phyloP scores from a whole-genome alignment of 2,888 invertebrate genomes.

The Euplagia quadripunctaria region DNA sequence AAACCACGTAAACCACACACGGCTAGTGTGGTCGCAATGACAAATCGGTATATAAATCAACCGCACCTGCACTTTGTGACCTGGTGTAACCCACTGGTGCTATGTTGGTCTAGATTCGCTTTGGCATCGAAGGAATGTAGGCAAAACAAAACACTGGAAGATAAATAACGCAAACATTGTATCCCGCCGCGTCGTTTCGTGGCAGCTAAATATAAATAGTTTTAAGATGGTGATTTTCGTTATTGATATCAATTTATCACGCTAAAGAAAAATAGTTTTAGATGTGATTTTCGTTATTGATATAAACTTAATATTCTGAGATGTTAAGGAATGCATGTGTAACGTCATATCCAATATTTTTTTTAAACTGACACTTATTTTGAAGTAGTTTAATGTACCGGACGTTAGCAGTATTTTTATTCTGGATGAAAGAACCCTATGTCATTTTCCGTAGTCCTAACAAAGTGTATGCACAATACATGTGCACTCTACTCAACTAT shows the following conservation, averaged over 20 bases:
- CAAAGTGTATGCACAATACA: too few relatives aligned
- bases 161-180: background rate
- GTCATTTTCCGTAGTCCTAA: too few relatives aligned
- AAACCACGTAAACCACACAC: constrained; percentile 22
- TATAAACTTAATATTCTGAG: background rate
- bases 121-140: constrained; percentile 13
- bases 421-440: too few relatives aligned
- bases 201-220: too few relatives aligned
- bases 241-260: too few relatives aligned
- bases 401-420: too few relatives aligned
- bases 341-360: background rate
- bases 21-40: constrained; percentile 50
- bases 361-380: too few relatives aligned
- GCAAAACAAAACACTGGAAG: background rate
- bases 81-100: constrained; percentile 25
- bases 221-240: too few relatives aligned
- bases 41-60: constrained; percentile 56
- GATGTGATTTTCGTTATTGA: background rate
- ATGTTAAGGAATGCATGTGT: background rate
- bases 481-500: too few relatives aligned
- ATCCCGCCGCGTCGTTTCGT: background rate
- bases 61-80: constrained; percentile 52
- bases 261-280: too few relatives aligned
- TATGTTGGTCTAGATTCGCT: background rate
- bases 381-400: too few relatives aligned